These are phyloP conservation scores for Zaprionus nigranus DNA, from an alignment of 1,140 invertebrate genomes.

Conservation along the genomic window DNA sequence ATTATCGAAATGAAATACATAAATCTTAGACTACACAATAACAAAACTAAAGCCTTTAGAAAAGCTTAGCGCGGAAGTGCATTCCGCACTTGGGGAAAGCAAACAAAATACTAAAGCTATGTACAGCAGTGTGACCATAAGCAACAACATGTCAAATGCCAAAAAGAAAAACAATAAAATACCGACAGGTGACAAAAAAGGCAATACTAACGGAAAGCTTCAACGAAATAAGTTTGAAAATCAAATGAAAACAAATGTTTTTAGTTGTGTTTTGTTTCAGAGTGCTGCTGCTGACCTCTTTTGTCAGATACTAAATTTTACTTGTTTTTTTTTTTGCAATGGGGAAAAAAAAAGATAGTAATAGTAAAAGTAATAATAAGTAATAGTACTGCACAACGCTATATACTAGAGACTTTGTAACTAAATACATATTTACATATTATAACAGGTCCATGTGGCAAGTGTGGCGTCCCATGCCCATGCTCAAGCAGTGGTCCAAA, in stretches of 20 bases:
- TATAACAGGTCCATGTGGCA: slow-evolving; percentile 53
- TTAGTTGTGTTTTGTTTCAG: neutral
- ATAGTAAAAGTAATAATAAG: neutral
- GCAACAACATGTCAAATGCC: neutral
- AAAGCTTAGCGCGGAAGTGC: neutral
- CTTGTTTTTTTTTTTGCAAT: neutral
- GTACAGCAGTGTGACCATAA: slow-evolving; percentile 25
- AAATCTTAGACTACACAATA: slow-evolving; percentile 23
- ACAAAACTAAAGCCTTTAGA: slow-evolving; percentile 31
- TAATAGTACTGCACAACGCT: neutral
- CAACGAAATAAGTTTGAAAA: neutral
- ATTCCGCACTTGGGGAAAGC: slow-evolving; percentile 5
- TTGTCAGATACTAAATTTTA: neutral
- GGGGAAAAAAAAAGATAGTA: neutral
- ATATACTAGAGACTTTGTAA: neutral
- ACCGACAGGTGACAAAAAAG: neutral
- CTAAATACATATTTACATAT: neutral
- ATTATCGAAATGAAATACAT: slow-evolving; percentile 16
- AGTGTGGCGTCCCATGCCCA: slow-evolving; percentile 39
- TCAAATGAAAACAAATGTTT: neutral
- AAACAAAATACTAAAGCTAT: slow-evolving; percentile 38
- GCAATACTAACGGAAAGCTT: neutral
- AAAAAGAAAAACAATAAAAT: slow-evolving; percentile 2
- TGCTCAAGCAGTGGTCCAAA: neutral
- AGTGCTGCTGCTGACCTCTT: neutral